Evolutionary conservation across 2,113 vertebrate species (phyloP), one percentile per base, ranked within the genome.

Genomic region (Gadus macrocephalus): DNA sequence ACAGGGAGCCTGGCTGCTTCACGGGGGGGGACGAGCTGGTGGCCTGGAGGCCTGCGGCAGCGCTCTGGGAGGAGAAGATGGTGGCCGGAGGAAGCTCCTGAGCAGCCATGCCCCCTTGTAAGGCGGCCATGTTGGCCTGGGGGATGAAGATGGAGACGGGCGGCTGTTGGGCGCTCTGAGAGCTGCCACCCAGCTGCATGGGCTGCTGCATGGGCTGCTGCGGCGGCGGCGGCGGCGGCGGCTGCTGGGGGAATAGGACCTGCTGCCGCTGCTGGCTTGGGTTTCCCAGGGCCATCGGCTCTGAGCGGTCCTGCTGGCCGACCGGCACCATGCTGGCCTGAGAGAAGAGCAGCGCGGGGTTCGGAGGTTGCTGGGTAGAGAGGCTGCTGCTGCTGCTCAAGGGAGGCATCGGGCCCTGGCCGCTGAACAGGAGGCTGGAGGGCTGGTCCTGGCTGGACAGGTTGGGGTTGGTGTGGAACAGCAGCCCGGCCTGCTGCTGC

Each of bases 111-210:
- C 89, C 92, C 6, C 80, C 93, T 81, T 96, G 95, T 85, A 98
- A 73, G 19, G 95, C 91, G 59, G 93, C 90, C 92, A 99, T 96
- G 80, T 93, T 95, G 75, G 95, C 87, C 76, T 95, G 94, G 64
- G 94, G 93, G 80, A 99, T 94, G 84, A 95, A 99, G 79, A 99
- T 93, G 60, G 94, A 90, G 78, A 97, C 94, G 38, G 96, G 92
- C 11, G 93, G 94, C 74, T 96, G 95, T 78, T 94, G 92, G 68
- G 87, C 91, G 76, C 76, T 87, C 49, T 90, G 86, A 61, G 95
- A 90, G 27, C 92, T 90, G 78, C 92, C 91, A 62, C 94, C 93
- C 74, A 99, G 76, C 78, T 98, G 96, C 89, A 99, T 96, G 69
- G 95, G 96, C 80, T 97, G 93, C 0, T 96, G 96, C 20, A 20